phyloP scores from a whole-genome alignment of 2,797 vertebrate species.

The Girardinus metallicus region DNA sequence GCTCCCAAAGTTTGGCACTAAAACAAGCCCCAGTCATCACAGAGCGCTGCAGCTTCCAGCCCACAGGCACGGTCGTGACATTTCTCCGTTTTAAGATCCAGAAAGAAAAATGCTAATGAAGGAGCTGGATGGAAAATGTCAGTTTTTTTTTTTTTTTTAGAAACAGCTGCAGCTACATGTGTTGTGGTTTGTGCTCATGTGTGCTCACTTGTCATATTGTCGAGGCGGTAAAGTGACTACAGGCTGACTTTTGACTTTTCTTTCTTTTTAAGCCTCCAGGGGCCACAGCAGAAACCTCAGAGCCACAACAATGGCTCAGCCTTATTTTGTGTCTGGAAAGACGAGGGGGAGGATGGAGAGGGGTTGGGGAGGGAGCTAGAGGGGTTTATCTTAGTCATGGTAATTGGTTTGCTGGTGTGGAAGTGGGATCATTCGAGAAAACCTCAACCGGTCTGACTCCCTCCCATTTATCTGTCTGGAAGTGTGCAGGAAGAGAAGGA shows the following conservation, averaged over 20 bases:
- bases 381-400: constrained; percentile 85
- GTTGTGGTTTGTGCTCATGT: constrained; percentile 43
- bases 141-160: background rate
- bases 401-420: constrained; percentile 85
- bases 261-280: constrained; percentile 25
- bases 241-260: constrained; percentile 71
- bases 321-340: constrained; percentile 67
- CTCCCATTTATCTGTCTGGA: constrained; percentile 83
- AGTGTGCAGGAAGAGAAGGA: constrained; percentile 66
- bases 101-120: constrained; percentile 81
- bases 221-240: constrained; percentile 71
- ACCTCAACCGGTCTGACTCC: constrained; percentile 81
- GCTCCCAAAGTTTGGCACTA: constrained; percentile 72
- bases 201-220: constrained; percentile 46
- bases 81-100: constrained; percentile 81
- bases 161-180: constrained; percentile 39
- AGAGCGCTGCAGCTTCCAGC: constrained; percentile 70
- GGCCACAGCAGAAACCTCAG: constrained; percentile 49
- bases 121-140: constrained; percentile 76
- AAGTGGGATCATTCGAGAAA: constrained; percentile 84
- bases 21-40: constrained; percentile 78
- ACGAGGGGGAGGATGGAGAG: constrained; percentile 17
- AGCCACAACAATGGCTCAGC: constrained; percentile 71
- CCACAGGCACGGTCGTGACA: constrained; percentile 75
- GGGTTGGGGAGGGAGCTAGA: constrained; percentile 48